Evolutionary conservation across 30 jellyfish, hydroid and myxozoan genomes (phyloP), one percentile per base, ranked within the genome.

Genomic region (Aurelia sp.): DNA sequence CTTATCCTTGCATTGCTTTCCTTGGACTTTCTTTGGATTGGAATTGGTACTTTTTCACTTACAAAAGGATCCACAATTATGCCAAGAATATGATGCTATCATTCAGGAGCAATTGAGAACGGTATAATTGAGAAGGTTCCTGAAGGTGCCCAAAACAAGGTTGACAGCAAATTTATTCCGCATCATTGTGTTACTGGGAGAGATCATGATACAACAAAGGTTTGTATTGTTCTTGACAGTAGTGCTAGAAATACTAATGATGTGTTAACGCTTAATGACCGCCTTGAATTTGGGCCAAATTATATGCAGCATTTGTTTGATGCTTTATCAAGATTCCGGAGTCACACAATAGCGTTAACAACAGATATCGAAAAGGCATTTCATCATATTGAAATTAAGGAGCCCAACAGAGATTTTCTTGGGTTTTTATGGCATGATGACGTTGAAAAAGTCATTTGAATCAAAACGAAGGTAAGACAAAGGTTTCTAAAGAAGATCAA

Each of bases 181-280:
- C 93, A 84, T 62, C 78, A 48, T 72, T 70, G 76, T 4, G 91
- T 84, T 31, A 21, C 55, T 11, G 18, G 90, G 23, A 21, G 40
- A 4, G 91, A 84, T 18, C 23, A 47, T 11, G 37, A 73, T 23
- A 72, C 91, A 48, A 86, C 95, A 6, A 87, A 87, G 19, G n/a
- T 55, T 35, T 37, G 93, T 10, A 65, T 86, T 19, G 95, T 86
- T 30, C 77, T 63, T 50, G 69, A 78, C 41, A 67, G 86, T 30
- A 9, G 21, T n/a, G n/a, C n/a, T n/a, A n/a, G n/a, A n/a, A n/a
- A n/a, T n/a, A n/a, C n/a, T n/a, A n/a, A n/a, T n/a, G n/a, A n/a
- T n/a, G n/a, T n/a, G n/a, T n/a, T n/a, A n/a, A n/a, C n/a, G n/a
- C n/a, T n/a, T n/a, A n/a, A n/a, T n/a, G n/a, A n/a, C n/a, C 41